Conservation (phyloP, 2,797 vertebrate species). For the Spinibarbus caldwelli region DNA sequence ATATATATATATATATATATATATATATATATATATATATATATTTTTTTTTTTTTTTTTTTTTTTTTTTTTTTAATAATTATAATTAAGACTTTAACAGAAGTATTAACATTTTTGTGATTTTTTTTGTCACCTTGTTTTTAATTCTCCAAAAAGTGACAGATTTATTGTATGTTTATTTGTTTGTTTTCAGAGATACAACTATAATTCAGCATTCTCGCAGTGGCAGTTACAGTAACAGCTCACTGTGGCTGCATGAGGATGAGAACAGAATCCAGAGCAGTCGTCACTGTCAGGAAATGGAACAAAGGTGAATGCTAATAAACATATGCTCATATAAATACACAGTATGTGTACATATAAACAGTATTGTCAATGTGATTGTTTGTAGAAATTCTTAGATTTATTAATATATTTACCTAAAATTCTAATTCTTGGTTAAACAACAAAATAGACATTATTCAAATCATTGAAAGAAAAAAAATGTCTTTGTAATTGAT, state of each 20-base stretch:
- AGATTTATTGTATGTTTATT: conserved; percentile 23
- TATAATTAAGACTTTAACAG: neutral
- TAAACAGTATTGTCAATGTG: neutral
- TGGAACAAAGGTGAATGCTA: conserved; percentile 82
- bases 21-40: no score
- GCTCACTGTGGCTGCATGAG: conserved; percentile 81
- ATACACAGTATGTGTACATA: neutral
- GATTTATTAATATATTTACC: neutral
- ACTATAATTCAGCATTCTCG: conserved; percentile 80
- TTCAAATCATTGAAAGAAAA: neutral
- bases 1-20: no score
- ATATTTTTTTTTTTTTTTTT: no score
- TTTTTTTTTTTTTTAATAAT: no score
- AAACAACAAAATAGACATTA: neutral
- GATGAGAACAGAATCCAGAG: conserved; percentile 83
- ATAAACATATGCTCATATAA: conserved; percentile 41
- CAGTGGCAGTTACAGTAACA: conserved; percentile 81
- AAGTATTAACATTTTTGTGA: neutral
- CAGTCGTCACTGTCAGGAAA: conserved; percentile 83
- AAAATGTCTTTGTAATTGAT: neutral
- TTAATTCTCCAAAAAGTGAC: neutral
- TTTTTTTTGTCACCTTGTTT: conserved; percentile 21
- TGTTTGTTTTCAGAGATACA: conserved; percentile 73
- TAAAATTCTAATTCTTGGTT: neutral
- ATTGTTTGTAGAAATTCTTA: neutral